phyloP scores from a whole-genome alignment of 2,888 invertebrate genomes.

The Euplagia quadripunctaria region DNA sequence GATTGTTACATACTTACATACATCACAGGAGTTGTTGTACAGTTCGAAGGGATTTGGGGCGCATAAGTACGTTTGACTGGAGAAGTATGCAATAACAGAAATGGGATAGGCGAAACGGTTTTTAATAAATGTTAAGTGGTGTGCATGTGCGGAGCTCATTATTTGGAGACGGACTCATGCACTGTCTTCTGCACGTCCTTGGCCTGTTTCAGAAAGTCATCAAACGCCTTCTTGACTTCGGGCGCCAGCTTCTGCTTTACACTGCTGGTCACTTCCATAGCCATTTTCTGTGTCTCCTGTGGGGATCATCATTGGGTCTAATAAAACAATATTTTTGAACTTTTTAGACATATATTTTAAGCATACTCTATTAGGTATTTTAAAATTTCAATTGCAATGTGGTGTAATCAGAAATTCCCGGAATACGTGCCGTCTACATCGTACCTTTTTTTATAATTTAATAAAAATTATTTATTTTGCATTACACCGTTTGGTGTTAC shows the following conservation, averaged over 20 bases:
- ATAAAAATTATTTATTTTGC: too few species aligned
- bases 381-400: too few species aligned
- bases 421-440: too few species aligned
- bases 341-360: too few species aligned
- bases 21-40: not conserved
- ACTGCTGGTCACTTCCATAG: not conserved
- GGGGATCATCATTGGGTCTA: not conserved
- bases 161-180: not conserved
- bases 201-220: not conserved
- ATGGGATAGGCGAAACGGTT: not conserved
- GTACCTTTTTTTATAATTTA: too few species aligned
- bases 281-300: not conserved
- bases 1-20: too few species aligned
- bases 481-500: too few species aligned
- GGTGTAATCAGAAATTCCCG: too few species aligned
- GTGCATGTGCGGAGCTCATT: not conserved
- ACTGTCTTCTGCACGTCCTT: not conserved
- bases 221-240: not conserved
- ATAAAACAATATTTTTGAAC: too few species aligned
- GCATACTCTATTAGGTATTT: too few species aligned
- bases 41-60: not conserved
- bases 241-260: not conserved
- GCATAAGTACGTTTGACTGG: too few species aligned
- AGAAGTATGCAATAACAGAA: not conserved
- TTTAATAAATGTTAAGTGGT: not conserved